A percentile compares a stretch with the other conserved stretches of the same genome.
phyloP scores from a whole-genome alignment of 1,140 invertebrate genomes.

The Myzus persicae region DNA sequence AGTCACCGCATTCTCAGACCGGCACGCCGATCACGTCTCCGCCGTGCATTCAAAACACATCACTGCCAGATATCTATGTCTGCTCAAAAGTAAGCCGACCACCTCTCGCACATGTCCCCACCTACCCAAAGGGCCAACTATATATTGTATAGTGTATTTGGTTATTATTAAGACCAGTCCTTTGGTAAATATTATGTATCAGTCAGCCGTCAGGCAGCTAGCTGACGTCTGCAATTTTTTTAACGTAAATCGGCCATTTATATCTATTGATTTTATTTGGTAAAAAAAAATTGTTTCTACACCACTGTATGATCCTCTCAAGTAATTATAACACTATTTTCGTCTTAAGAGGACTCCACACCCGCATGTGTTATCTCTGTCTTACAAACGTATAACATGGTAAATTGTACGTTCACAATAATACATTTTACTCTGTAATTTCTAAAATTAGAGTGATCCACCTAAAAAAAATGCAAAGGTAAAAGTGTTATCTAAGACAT shows the following conservation, averaged over 20 bases:
- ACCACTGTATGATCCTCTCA: background rate
- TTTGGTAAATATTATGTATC: background rate
- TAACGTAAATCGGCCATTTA: background rate
- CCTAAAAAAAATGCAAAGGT: too few species aligned
- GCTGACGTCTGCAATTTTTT: background rate
- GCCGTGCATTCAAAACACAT: constrained; percentile 46
- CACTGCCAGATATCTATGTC: constrained; percentile 55
- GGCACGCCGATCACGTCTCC: constrained; percentile 53
- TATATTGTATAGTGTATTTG: background rate
- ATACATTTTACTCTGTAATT: too few species aligned
- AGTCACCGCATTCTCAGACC: constrained; percentile 61
- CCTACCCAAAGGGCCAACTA: background rate
- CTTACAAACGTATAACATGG: too few species aligned
- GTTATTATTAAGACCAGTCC: background rate
- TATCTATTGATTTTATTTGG: background rate
- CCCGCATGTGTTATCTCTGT: too few species aligned
- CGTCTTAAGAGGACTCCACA: too few species aligned
- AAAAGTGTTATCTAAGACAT: too few species aligned
- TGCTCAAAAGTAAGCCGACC: constrained; percentile 52
- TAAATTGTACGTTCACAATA: too few species aligned
- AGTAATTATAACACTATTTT: background rate
- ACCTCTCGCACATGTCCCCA: background rate
- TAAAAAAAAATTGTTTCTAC: background rate
- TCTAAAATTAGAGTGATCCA: too few species aligned
- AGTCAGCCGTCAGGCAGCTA: too few species aligned